Conservation (phyloP, 2,888 invertebrate species). For the Nomada fucata region DNA sequence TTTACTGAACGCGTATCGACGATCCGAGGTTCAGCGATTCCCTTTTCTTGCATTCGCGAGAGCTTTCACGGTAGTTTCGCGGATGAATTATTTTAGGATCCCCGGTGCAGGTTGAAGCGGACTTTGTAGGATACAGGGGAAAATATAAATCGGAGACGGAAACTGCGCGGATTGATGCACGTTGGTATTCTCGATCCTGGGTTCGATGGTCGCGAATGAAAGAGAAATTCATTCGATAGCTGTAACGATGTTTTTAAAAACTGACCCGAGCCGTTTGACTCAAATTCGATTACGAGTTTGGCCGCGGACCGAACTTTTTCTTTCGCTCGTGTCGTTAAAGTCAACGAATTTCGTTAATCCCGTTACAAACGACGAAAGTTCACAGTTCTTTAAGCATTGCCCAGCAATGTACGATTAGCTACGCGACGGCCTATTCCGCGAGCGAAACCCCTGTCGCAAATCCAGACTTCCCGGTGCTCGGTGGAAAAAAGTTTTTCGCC, state of each 20-base stretch:
- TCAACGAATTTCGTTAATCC: too few species aligned
- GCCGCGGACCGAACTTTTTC: too few species aligned
- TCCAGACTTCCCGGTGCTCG: not conserved
- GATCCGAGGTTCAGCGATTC: not conserved
- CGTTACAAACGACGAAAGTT: too few species aligned
- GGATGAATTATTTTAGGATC: not conserved
- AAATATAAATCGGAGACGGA: not conserved
- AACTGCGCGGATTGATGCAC: not conserved
- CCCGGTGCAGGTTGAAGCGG: not conserved
- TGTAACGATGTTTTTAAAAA: too few species aligned
- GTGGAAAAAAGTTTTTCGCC: slow-evolving; percentile 18
- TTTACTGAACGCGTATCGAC: not conserved
- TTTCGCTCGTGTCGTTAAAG: too few species aligned
- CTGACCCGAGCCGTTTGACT: too few species aligned
- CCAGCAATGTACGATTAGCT: not conserved
- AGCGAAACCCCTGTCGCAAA: slow-evolving; percentile 18
- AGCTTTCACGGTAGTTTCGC: not conserved
- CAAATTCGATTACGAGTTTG: too few species aligned
- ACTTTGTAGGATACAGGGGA: not conserved
- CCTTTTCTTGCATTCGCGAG: not conserved
- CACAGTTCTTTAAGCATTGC: too few species aligned
- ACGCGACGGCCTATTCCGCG: not conserved
- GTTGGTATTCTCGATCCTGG: not conserved
- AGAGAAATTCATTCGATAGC: not conserved
- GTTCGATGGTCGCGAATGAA: not conserved